Evolutionary conservation across 2,888 invertebrate species (phyloP).

Genomic region (Leucoptera coffeella): DNA sequence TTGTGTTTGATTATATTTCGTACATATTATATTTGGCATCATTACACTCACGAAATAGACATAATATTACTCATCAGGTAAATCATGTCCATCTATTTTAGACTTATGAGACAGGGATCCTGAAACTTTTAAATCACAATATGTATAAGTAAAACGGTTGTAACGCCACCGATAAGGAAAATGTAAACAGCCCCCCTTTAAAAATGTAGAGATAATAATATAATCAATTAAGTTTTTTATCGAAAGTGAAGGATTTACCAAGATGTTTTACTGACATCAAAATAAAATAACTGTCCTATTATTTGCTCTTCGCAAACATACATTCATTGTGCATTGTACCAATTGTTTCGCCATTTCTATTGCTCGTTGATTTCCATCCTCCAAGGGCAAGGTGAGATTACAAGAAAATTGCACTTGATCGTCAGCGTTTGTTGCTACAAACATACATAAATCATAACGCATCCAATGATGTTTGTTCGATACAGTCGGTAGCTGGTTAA

Average conservation of each 20-base stretch:
- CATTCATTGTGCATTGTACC: not conserved
- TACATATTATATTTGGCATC: not conserved
- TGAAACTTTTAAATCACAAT: too few species aligned
- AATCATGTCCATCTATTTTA: too few species aligned
- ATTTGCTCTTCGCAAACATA: not conserved
- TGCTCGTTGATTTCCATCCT: not conserved
- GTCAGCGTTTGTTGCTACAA: constrained; percentile 1
- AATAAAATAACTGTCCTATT: not conserved
- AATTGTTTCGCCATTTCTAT: not conserved
- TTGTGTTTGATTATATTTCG: not conserved
- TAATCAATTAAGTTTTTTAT: not conserved
- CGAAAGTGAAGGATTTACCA: not conserved
- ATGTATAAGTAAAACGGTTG: too few species aligned
- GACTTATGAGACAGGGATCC: too few species aligned
- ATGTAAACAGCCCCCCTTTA: too few species aligned
- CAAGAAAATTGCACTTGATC: constrained; percentile 3
- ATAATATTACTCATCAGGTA: not conserved
- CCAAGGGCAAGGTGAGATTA: constrained; percentile 1
- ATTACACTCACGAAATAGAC: not conserved
- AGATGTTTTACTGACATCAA: not conserved
- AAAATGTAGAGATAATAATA: too few species aligned
- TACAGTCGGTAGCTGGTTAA: too few species aligned
- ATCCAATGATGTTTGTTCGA: too few species aligned
- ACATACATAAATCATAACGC: too few species aligned
- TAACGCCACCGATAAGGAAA: too few species aligned